A percentile compares a stretch with the other conserved stretches of the same genome.
Conservation (phyloP, 92 coral and sea anemone genomes). For the Isaurus tuberculatus region DNA sequence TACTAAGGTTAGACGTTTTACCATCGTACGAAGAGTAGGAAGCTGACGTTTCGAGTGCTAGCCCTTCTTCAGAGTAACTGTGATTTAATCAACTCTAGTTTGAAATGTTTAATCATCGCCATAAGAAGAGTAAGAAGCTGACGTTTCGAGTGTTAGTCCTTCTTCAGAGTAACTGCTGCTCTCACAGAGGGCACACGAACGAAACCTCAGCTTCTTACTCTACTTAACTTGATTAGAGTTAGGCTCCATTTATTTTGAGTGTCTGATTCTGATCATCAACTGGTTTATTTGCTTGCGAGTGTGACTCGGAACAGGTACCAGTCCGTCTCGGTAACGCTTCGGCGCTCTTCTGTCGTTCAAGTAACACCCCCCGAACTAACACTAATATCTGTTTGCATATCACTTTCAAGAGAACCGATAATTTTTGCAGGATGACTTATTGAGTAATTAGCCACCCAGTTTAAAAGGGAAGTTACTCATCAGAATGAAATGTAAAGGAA, state of each 20-base stretch:
- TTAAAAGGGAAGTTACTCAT: slow-evolving; percentile 29
- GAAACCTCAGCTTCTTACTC: too few species aligned
- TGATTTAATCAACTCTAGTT: too few species aligned
- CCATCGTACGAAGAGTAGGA: too few species aligned
- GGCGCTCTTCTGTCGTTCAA: slow-evolving; percentile 8
- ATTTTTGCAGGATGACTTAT: background rate
- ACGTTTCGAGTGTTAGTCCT: too few species aligned
- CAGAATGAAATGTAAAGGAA: slow-evolving; percentile 2
- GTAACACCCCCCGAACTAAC: background rate
- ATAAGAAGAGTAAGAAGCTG: too few species aligned
- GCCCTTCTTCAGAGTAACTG: too few species aligned
- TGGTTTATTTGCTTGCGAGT: slow-evolving; percentile 17
- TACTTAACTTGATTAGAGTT: too few species aligned
- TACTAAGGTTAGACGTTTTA: too few species aligned
- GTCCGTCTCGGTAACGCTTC: slow-evolving; percentile 9
- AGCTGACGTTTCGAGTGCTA: too few species aligned
- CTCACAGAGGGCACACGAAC: too few species aligned
- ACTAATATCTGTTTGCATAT: slow-evolving; percentile 1
- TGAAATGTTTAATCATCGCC: too few species aligned
- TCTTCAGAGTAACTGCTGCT: too few species aligned
- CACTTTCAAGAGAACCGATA: slow-evolving; percentile 15
- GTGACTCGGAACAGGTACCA: slow-evolving; percentile 34
- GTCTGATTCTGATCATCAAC: background rate
- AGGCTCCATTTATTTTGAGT: background rate
- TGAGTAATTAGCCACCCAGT: background rate